These are phyloP conservation scores for Pseudochirops cupreus DNA, from an alignment of 2,797 vertebrate species.

Conservation along the genomic window DNA sequence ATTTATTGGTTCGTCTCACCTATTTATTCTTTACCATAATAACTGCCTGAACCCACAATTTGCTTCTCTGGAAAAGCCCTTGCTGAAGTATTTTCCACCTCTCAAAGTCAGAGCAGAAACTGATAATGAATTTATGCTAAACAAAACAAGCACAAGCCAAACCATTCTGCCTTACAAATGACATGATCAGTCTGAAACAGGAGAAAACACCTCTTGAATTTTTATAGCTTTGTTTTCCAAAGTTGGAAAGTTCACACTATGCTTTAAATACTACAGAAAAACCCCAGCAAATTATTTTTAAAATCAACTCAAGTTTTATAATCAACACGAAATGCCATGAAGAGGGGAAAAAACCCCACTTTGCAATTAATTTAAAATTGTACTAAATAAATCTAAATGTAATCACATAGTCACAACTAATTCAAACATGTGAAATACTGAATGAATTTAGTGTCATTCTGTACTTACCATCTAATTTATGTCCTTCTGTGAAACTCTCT, in stretches of 20 bases:
- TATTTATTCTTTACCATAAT: background rate
- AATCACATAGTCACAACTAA: slow-evolving; percentile 7
- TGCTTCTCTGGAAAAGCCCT: slow-evolving; percentile 15
- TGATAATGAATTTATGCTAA: slow-evolving; percentile 37
- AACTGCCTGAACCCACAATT: slow-evolving; percentile 15
- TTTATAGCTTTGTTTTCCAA: slow-evolving; percentile 26
- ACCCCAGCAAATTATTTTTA: slow-evolving; percentile 44
- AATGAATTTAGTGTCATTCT: slow-evolving; percentile 36
- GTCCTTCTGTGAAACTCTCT: slow-evolving; percentile 92
- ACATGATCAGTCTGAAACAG: background rate
- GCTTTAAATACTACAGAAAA: slow-evolving; percentile 55
- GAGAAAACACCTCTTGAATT: background rate
- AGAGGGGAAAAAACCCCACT: slow-evolving; percentile 37
- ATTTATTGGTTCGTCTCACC: background rate
- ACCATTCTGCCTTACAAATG: slow-evolving; percentile 49
- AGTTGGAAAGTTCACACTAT: slow-evolving; percentile 10
- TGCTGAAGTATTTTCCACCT: slow-evolving; percentile 16
- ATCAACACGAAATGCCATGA: slow-evolving; percentile 53
- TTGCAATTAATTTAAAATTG: slow-evolving; percentile 53
- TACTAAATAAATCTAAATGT: slow-evolving; percentile 46
- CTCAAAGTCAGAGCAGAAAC: slow-evolving; percentile 25
- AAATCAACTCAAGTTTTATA: slow-evolving; percentile 50
- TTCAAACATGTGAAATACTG: slow-evolving; percentile 3
- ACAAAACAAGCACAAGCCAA: slow-evolving; percentile 39
- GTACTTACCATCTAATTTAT: slow-evolving; percentile 93